Evolutionary conservation across 1,140 invertebrate species (phyloP), one percentile per base, ranked within the genome.

Genomic region (Sarcophaga bullata): DNA sequence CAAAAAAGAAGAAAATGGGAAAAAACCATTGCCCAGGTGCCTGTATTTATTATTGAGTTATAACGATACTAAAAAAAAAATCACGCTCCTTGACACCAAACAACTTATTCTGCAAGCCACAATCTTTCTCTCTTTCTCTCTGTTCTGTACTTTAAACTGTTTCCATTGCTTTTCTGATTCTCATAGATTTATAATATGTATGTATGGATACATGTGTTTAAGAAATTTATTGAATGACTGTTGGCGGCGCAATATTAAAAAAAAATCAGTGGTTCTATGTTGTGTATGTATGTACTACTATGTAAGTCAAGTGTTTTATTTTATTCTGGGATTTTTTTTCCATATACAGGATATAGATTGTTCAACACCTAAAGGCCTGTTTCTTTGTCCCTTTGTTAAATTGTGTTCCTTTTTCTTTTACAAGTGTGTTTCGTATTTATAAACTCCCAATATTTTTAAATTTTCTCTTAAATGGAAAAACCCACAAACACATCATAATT

Each of bases 41-140:
- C n/a, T 68, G n/a, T 68, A 25, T 68, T 68, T 68, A 68, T 19
- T 68, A 68, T 25, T 68, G 62, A 68, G 62, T 68, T 19, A 68
- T 68, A 68, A 68, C 62, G 8, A 68, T 9, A 68, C 54, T 68
- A 68, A 19, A 7, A 6, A 17, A 68, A 6, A 68, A 19, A 7
- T 19, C 17, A 19, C 17, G 8, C 62, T 25, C 62, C 62, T 68
- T 68, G n/a, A 68, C 62, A 68, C 62, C 62, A 17, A 68, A 68
- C 62, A 6, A 25, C 7, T 58, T 58, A 58, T 58, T 58, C 15
- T n/a, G 15, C 15, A 58, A 58, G 54, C 11, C 54, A 58, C n/a
- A 58, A 58, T n/a, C 25, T 4, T 37, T 37, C 4, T 1, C 25
- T 37, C 25, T 37, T 4, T 37, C 4, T 2, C 25, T 37, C 54